phyloP scores from a whole-genome alignment of 2,113 vertebrate genomes.

The Semnopithecus entellus region DNA sequence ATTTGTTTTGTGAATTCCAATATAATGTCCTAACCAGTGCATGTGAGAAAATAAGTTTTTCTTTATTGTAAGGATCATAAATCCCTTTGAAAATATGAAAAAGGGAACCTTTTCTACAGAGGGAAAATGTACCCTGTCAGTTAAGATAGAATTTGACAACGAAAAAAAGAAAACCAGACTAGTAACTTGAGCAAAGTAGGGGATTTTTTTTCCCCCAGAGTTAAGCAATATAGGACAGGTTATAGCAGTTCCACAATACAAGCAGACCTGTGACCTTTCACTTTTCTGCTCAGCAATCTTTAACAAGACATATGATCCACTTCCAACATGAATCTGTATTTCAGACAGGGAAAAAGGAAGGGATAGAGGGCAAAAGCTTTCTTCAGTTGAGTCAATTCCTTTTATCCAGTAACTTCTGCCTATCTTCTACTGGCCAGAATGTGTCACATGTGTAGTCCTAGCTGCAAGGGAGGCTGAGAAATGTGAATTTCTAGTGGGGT shows the following conservation, averaged over 20 bases:
- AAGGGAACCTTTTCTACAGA: neutral
- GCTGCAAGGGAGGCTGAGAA: neutral
- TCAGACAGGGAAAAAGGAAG: neutral
- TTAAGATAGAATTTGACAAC: neutral
- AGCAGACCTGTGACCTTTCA: neutral
- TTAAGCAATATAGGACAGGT: neutral
- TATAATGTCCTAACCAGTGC: neutral
- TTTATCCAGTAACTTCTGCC: neutral
- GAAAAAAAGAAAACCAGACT: neutral
- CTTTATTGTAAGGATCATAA: neutral
- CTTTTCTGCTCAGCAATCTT: neutral
- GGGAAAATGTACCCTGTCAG: neutral
- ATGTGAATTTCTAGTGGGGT: neutral
- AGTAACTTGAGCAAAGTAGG: neutral
- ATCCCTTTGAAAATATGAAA: neutral
- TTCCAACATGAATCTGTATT: neutral
- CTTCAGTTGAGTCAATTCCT: neutral
- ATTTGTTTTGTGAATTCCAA: neutral
- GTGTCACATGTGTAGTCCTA: neutral
- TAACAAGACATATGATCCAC: neutral
- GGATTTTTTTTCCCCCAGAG: neutral
- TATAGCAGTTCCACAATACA: too few species aligned
- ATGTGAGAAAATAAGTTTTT: neutral
- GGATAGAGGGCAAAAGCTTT: neutral
- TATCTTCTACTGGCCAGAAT: neutral